Percentiles rank a stretch among this genome's conserved stretches.
phyloP scores from a whole-genome alignment of 2,888 invertebrate genomes.

The Abrostola tripartita region DNA sequence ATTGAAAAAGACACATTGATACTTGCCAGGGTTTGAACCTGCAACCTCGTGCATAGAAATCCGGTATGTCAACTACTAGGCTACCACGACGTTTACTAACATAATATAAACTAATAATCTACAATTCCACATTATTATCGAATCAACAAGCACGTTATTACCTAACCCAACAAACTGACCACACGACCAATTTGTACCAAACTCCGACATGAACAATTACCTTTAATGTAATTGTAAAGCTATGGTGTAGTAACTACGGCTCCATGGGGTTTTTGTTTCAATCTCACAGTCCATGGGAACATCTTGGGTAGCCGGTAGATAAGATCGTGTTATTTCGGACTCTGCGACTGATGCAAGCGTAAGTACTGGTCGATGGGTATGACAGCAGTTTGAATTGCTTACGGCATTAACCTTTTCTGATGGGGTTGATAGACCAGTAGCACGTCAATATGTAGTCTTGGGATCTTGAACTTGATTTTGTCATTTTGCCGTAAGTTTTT shows the following conservation, averaged over 20 bases:
- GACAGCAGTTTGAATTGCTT: too few relatives aligned
- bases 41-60: too few relatives aligned
- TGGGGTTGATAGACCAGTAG: too few relatives aligned
- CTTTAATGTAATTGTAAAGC: constrained; percentile 34
- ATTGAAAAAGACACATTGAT: too few relatives aligned
- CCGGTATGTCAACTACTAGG: too few relatives aligned
- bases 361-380: constrained; percentile 12
- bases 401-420: too few relatives aligned
- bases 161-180: constrained; percentile 3
- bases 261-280: constrained; percentile 33
- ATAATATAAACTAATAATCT: too few relatives aligned
- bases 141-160: constrained; percentile 18
- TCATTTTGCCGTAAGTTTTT: too few relatives aligned
- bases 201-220: constrained; percentile 21
- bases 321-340: constrained; percentile 29
- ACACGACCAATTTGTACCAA: constrained; percentile 27
- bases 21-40: too few relatives aligned
- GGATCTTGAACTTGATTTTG: too few relatives aligned
- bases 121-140: not conserved
- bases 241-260: constrained; percentile 19
- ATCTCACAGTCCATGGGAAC: constrained; percentile 49
- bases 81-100: too few relatives aligned
- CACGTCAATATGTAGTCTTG: too few relatives aligned
- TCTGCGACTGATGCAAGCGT: constrained; percentile 38
- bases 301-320: constrained; percentile 42